Evolutionary conservation across 2,113 vertebrate species (phyloP), one percentile per base, ranked within the genome.

Genomic region (Notarius lentiginosus): DNA sequence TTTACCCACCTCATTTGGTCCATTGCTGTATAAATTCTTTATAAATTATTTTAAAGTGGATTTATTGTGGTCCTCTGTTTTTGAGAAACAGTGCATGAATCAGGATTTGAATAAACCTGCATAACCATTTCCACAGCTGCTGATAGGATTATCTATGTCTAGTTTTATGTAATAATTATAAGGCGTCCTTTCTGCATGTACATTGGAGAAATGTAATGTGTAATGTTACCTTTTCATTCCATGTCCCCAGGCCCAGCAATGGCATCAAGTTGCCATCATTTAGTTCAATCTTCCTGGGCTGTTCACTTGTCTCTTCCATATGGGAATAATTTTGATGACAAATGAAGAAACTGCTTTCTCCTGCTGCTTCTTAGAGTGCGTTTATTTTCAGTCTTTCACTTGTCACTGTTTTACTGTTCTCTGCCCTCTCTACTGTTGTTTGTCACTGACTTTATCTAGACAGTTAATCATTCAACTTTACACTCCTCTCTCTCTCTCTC

Each of bases 241-340:
- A 95, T 27, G 95, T 96, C 18, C 95, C 95, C 49, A 96, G 88
- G 47, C 95, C 95, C 89, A 96, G 87, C 14, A 94, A n/a, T 3
- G 95, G 95, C 94, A 96, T 95, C 1, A 15, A 88, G 10, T 47
- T 81, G n/a, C 95, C 93, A 86, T 95, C 94, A 77, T 93, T 95
- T 73, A 96, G 92, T 84, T 93, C 90, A 15, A 92, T 65, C 34
- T 63, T 91, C 84, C 88, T 85, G 41, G 84, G 73, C 66, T 89
- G 89, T 83, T 79, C 88, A 11, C 51, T 6, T 68, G 89, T 87
- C 27, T 90, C 90, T 58, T 94, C 94, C 92, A 90, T 92, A n/a
- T 87, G 34, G 58, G 51, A 84, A 56, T 17, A 51, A 49, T 65
- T 87, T 60, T 41, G 86, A 30, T 68, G 47, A 68, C 2, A 77